Evolutionary conservation across 2,797 vertebrate species (phyloP), one percentile per base, ranked within the genome.

Genomic region (Sebastolobus alascanus): DNA sequence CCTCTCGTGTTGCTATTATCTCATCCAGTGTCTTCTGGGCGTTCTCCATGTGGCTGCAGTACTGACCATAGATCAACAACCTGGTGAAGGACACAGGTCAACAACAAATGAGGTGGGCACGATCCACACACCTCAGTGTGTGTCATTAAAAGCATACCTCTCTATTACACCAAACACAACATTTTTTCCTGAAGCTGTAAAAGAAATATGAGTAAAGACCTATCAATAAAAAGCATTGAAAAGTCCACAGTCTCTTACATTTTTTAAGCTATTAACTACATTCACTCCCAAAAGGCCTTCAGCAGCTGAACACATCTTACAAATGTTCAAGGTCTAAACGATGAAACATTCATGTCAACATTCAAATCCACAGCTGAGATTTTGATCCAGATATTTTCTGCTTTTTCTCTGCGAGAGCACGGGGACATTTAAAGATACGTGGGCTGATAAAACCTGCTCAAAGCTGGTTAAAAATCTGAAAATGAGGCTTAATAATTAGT

Each of bases 31-130:
- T 98, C 91, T 96, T 97, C 95, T 99, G 98, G 29, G 98, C 98
- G 0, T 96, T 97, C 35, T 99, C 99, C 97, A 99, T 98, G 93
- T 95, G 97, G 93, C 99, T 99, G 95, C 98, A 99, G 95, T 99
- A 99, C 76, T 97, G 97, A n/a, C 98, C 98, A 0, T 99, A 99
- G 92, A 99, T 97, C 94, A 99, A 89, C 83, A 99, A 95, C 96
- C 99, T 99, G 92, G 0, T 11, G 31, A 83, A 5, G 29, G 43
- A 73, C 58, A 84, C 22, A 76, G 43, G 4, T 6, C 10, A 31
- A 56, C 31, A 40, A 38, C 22, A 40, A 8, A 16, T 50, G 55
- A 56, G 56, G 56, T 13, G 8, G 38, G 8, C 27, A 31, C 16
- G 58, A 11, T 13, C 27, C 22, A 27, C 8, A 63, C 11, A 63